Conservation (phyloP, 2,113 vertebrate species). For the Malurus melanocephalus region DNA sequence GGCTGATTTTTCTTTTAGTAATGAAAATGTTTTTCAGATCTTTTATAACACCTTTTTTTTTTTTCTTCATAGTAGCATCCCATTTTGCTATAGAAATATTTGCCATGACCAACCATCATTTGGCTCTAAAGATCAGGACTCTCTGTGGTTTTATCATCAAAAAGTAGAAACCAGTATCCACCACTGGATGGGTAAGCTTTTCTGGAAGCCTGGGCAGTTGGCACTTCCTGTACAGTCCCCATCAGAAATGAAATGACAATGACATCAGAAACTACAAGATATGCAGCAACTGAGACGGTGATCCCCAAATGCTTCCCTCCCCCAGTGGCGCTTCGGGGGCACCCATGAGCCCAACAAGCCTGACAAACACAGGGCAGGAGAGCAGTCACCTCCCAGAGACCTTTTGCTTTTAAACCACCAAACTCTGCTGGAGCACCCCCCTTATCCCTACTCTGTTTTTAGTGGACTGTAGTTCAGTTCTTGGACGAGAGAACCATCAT, state of each 20-base stretch:
- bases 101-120: neutral
- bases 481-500: neutral
- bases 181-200: neutral
- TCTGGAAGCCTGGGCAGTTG: neutral
- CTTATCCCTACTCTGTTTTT: neutral
- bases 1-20: neutral
- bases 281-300: neutral
- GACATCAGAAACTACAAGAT: neutral
- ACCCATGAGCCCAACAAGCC: neutral
- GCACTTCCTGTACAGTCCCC: neutral
- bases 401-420: neutral
- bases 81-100: neutral
- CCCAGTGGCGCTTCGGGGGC: neutral
- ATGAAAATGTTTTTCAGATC: neutral
- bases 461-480: neutral
- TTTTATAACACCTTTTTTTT: fast-evolving
- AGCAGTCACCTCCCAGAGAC: neutral
- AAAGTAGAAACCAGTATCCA: neutral
- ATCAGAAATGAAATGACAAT: neutral
- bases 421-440: neutral
- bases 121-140: neutral
- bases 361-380: fast-evolving
- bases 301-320: neutral
- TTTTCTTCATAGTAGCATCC: neutral
- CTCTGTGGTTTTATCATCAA: neutral